These are phyloP conservation scores for Ichneumon xanthorius DNA, from an alignment of 2,888 invertebrate species.

Conservation along the genomic window DNA sequence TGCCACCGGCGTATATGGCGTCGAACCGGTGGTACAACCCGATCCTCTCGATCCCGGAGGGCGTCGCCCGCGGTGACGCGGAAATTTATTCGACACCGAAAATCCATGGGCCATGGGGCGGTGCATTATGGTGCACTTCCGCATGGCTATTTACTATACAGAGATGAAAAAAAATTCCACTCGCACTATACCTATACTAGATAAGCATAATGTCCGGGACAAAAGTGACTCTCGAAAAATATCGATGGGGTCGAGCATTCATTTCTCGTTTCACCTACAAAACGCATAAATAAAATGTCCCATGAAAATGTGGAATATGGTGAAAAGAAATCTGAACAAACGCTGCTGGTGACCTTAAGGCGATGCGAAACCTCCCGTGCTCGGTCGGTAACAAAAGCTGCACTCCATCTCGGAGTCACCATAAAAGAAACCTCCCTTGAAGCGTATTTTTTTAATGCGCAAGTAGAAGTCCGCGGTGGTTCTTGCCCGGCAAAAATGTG, in stretches of 20 bases:
- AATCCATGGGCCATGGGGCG: conserved; percentile 31
- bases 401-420: not conserved
- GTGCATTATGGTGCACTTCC: conserved; percentile 21
- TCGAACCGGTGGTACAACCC: conserved; percentile 25
- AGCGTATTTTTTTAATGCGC: no score
- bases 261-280: not conserved
- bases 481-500: not conserved
- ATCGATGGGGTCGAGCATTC: not conserved
- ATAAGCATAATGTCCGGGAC: not conserved
- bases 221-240: not conserved
- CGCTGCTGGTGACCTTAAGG: not conserved
- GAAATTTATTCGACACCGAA: conserved; percentile 69
- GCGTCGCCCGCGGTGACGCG: conserved; percentile 47
- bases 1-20: conserved; percentile 29
- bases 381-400: not conserved
- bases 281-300: not conserved
- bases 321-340: not conserved
- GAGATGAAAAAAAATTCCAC: not conserved
- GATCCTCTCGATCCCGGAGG: conserved; percentile 7
- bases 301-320: not conserved
- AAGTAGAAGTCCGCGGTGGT: no score
- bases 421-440: no score
- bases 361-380: not conserved
- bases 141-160: conserved; percentile 20
- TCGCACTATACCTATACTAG: not conserved